Evolutionary conservation across 2,888 invertebrate species (phyloP).

Genomic region (Cephus pulcher): DNA sequence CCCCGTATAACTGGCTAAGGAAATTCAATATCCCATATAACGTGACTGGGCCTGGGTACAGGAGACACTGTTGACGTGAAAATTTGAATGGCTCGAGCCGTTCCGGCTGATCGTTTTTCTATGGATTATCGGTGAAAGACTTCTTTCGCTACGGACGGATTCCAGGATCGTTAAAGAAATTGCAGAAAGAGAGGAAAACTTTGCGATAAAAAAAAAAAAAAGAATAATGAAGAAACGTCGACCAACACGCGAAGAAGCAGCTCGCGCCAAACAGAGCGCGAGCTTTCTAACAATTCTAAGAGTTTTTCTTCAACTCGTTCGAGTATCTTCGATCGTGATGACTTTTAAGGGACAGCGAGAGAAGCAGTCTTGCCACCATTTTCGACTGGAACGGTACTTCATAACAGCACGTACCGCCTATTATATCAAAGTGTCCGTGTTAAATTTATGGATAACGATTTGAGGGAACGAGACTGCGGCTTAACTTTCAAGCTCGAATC

Average conservation of each 20-base stretch:
- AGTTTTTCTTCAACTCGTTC: not conserved
- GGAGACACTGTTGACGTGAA: not conserved
- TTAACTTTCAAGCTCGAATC: not conserved
- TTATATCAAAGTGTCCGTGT: not conserved
- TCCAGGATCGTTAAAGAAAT: not conserved
- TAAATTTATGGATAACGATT: not conserved
- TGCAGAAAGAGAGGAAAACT: not conserved
- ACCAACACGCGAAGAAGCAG: not conserved
- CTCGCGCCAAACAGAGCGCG: not conserved
- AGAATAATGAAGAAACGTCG: not conserved
- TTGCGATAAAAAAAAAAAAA: not conserved
- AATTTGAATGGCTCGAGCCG: not conserved
- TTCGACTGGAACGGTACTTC: not conserved
- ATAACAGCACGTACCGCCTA: not conserved
- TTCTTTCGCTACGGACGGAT: not conserved
- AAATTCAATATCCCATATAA: not conserved
- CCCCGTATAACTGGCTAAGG: not conserved
- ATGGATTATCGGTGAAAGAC: not conserved
- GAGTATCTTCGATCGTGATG: not conserved
- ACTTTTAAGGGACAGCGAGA: not conserved
- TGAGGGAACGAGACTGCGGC: not conserved
- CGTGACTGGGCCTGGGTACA: not conserved
- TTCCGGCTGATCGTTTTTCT: not conserved
- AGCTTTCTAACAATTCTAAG: not conserved
- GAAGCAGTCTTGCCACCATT: not conserved